Evolutionary conservation across 2,888 invertebrate genomes (phyloP).

Genomic region (Allygus modestus): DNA sequence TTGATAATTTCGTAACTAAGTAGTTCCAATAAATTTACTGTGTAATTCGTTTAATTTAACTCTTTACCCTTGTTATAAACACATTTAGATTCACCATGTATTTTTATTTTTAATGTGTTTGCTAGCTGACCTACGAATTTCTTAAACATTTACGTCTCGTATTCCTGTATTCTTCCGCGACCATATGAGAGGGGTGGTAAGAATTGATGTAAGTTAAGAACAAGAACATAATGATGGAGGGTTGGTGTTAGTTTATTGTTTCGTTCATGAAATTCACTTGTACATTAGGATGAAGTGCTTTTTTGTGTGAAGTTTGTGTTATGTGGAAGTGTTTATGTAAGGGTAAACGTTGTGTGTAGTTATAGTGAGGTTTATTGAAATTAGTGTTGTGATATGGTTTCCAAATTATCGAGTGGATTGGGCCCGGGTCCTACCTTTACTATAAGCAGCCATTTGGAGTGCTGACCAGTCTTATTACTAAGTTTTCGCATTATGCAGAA

Average conservation of each 20-base stretch:
- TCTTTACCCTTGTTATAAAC: not conserved
- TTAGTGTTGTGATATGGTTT: constrained; percentile 66
- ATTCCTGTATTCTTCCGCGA: constrained; percentile 65
- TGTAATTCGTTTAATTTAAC: not conserved
- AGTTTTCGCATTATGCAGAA: constrained; percentile 75
- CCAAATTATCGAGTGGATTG: constrained; percentile 66
- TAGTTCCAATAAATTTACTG: constrained; percentile 30
- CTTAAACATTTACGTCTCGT: constrained; percentile 56
- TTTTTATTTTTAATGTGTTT: not conserved
- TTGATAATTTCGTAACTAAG: constrained; percentile 49
- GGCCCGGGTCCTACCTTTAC: constrained; percentile 68
- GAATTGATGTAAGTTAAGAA: constrained; percentile 48
- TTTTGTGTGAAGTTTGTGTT: constrained; percentile 59
- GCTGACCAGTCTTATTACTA: constrained; percentile 65
- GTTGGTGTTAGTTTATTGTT: constrained; percentile 55
- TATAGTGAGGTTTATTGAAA: constrained; percentile 64
- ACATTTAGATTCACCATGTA: not conserved
- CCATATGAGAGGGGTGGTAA: constrained; percentile 59
- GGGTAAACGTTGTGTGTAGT: constrained; percentile 64
- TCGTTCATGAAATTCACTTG: constrained; percentile 30
- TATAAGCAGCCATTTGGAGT: constrained; percentile 67
- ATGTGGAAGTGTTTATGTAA: constrained; percentile 65
- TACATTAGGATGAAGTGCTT: constrained; percentile 53
- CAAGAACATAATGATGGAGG: constrained; percentile 61
- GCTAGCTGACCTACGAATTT: not conserved